Evolutionary conservation across 2,888 invertebrate species (phyloP).

Genomic region (Apamea anceps): DNA sequence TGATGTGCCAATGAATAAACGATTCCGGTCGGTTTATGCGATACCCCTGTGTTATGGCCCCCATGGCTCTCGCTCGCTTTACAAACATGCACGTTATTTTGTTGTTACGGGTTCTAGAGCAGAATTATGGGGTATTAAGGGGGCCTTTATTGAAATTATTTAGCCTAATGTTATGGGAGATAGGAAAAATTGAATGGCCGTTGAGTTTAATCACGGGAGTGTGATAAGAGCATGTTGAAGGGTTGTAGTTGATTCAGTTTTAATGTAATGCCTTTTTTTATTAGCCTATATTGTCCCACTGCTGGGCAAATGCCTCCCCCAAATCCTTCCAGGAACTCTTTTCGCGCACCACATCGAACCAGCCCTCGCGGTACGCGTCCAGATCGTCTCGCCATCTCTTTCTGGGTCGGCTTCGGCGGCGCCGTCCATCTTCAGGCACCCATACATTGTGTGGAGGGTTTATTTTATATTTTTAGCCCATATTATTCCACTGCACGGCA

Average conservation of each 20-base stretch:
- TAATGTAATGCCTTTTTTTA: neutral
- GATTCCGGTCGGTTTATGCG: slow-evolving; percentile 83
- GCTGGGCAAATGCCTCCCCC: too few species aligned
- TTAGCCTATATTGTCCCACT: too few species aligned
- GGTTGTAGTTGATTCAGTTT: neutral
- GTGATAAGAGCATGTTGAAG: slow-evolving; percentile 2
- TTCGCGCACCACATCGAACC: too few species aligned
- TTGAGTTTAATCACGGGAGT: slow-evolving; percentile 17
- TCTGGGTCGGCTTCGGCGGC: too few species aligned
- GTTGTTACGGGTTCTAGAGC: slow-evolving; percentile 55
- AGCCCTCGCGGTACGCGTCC: too few species aligned
- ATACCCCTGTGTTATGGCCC: slow-evolving; percentile 76
- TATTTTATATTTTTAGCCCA: too few species aligned
- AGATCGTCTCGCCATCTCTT: too few species aligned
- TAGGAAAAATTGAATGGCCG: slow-evolving; percentile 45
- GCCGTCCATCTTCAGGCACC: too few species aligned
- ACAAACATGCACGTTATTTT: slow-evolving; percentile 63
- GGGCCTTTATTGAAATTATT: slow-evolving; percentile 63
- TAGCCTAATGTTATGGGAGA: slow-evolving; percentile 46
- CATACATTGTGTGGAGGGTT: too few species aligned
- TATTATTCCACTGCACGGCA: too few species aligned
- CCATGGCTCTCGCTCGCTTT: slow-evolving; percentile 60
- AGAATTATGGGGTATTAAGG: slow-evolving; percentile 60
- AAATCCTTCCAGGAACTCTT: too few species aligned
- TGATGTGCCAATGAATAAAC: slow-evolving; percentile 87